phyloP scores from a whole-genome alignment of 2,888 invertebrate genomes.

The Stenodera caucasica region DNA sequence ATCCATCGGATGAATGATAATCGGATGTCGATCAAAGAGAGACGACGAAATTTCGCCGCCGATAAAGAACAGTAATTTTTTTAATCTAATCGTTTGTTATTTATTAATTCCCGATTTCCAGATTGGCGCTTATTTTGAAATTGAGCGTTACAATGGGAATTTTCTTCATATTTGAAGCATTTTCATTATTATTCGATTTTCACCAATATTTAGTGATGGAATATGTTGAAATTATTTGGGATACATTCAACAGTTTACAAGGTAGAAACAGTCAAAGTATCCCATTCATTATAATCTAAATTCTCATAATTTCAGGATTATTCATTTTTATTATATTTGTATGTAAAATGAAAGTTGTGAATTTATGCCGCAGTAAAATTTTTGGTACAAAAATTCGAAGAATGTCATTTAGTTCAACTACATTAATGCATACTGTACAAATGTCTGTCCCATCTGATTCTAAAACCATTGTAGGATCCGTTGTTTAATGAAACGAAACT shows the following conservation, averaged over 20 bases:
- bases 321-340: slow-evolving; percentile 32
- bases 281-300: slow-evolving; percentile 26
- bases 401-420: slow-evolving; percentile 3
- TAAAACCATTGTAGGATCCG: not conserved
- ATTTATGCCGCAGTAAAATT: slow-evolving; percentile 23
- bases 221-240: slow-evolving; percentile 54
- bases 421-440: not conserved
- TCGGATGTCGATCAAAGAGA: slow-evolving; percentile 61
- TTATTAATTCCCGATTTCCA: slow-evolving; percentile 44
- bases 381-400: slow-evolving; percentile 5
- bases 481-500: not conserved
- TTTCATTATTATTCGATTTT: slow-evolving; percentile 62
- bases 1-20: slow-evolving; percentile 61
- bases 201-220: slow-evolving; percentile 56
- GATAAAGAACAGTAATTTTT: slow-evolving; percentile 65
- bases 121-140: slow-evolving; percentile 70
- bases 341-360: slow-evolving; percentile 25
- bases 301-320: slow-evolving; percentile 27
- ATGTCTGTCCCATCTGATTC: not conserved
- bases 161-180: slow-evolving; percentile 68
- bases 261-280: slow-evolving; percentile 52
- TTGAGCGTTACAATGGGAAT: slow-evolving; percentile 78
- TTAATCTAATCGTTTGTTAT: not conserved
- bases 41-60: slow-evolving; percentile 58
- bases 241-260: slow-evolving; percentile 68